Evolutionary conservation across 2,888 invertebrate species (phyloP).

Genomic region (Tenthredo livida): DNA sequence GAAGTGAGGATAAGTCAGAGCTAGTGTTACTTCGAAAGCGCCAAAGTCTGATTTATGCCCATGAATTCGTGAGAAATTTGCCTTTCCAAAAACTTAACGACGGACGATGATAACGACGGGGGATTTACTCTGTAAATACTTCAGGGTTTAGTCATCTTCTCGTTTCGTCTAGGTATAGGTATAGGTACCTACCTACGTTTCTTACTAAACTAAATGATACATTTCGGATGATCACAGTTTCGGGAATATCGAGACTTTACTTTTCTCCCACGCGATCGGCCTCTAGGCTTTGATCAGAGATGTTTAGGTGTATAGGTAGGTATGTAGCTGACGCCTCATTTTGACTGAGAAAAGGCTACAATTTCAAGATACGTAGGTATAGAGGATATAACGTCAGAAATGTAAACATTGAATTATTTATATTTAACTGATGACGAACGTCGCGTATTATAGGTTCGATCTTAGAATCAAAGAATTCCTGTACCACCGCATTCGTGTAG

Average conservation of each 20-base stretch:
- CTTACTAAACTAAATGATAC: too few species aligned
- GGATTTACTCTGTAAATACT: background rate
- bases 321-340: background rate
- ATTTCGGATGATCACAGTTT: background rate
- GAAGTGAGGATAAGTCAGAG: background rate
- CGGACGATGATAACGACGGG: background rate
- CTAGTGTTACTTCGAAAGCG: background rate
- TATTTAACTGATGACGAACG: constrained; percentile 32
- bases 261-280: background rate
- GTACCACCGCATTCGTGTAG: background rate
- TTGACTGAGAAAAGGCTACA: constrained; percentile 1
- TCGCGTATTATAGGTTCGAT: background rate
- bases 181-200: too few species aligned
- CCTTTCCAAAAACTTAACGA: background rate
- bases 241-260: background rate
- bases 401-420: constrained; percentile 49
- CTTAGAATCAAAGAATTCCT: background rate
- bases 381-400: constrained; percentile 26
- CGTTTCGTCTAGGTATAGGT: background rate
- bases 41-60: background rate
- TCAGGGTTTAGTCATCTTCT: background rate
- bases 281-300: constrained; percentile 19
- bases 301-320: background rate
- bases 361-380: background rate
- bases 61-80: background rate